phyloP scores from a whole-genome alignment of 2,113 vertebrate species.

The Zosterops japonicus region DNA sequence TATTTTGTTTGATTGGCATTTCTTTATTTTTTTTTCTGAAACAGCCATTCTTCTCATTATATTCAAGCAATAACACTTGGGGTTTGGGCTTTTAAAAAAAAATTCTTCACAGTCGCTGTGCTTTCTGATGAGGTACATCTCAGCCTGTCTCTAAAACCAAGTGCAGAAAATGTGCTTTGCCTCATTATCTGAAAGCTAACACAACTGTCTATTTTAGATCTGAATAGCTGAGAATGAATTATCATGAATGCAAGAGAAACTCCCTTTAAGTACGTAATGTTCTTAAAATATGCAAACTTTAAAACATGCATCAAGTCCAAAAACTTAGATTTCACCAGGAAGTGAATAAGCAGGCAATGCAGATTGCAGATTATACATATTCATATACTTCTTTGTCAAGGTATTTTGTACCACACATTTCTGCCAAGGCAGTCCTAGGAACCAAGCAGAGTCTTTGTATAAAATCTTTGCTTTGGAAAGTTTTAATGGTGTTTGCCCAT shows the following conservation, averaged over 20 bases:
- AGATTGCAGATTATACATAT: background rate
- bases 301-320: background rate
- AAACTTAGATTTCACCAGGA: background rate
- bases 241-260: background rate
- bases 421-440: background rate
- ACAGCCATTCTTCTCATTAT: background rate
- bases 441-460: background rate
- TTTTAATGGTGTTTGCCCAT: background rate
- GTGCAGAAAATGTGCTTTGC: background rate
- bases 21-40: background rate
- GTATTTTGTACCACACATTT: background rate
- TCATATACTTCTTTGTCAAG: background rate
- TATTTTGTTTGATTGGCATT: background rate
- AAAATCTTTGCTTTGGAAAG: background rate
- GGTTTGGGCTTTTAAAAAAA: background rate
- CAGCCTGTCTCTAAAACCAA: background rate
- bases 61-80: background rate
- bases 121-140: background rate
- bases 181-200: background rate
- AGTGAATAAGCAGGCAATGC: background rate
- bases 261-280: background rate
- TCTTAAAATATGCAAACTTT: slow-evolving; percentile 4
- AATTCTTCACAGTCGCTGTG: background rate
- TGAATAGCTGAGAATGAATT: background rate
- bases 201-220: background rate